A percentile compares a stretch with the other conserved stretches of the same genome.
Conservation (phyloP, 2,113 vertebrate species). For the Rhinogobius similis region DNA sequence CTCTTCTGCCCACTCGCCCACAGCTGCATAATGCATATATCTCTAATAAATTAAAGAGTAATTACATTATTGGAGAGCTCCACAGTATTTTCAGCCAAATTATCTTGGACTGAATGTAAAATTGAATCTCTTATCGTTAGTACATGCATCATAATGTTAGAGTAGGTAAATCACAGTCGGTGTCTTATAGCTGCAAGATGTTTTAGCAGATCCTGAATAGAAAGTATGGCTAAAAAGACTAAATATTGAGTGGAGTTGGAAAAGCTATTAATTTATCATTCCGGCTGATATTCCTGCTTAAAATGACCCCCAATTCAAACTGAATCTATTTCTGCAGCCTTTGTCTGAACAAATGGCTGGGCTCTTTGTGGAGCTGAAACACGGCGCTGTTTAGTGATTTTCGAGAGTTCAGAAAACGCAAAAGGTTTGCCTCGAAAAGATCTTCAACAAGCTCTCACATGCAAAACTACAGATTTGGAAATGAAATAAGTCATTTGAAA, state of each 20-base stretch:
- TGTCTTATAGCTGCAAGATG: not conserved
- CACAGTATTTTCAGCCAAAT: not conserved
- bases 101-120: constrained; percentile 1
- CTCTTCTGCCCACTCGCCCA: not conserved
- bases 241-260: not conserved
- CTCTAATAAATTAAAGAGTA: constrained; percentile 19
- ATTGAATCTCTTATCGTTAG: constrained; percentile 1
- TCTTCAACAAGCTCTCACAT: too few relatives aligned
- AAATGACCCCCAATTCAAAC: too few relatives aligned
- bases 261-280: not conserved
- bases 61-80: constrained; percentile 30
- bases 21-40: constrained; percentile 3
- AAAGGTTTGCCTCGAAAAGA: too few relatives aligned
- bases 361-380: too few relatives aligned
- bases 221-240: not conserved
- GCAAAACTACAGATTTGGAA: too few relatives aligned
- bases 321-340: too few relatives aligned
- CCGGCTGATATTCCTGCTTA: too few relatives aligned
- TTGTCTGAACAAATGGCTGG: too few relatives aligned
- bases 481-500: too few relatives aligned
- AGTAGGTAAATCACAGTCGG: not conserved
- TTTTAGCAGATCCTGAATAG: not conserved
- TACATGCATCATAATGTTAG: constrained; percentile 8
- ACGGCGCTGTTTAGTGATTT: too few relatives aligned
- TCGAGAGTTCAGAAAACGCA: too few relatives aligned